These are phyloP conservation scores for Zenarchopterus dispar DNA, from an alignment of 2,797 vertebrate genomes.

Conservation along the genomic window DNA sequence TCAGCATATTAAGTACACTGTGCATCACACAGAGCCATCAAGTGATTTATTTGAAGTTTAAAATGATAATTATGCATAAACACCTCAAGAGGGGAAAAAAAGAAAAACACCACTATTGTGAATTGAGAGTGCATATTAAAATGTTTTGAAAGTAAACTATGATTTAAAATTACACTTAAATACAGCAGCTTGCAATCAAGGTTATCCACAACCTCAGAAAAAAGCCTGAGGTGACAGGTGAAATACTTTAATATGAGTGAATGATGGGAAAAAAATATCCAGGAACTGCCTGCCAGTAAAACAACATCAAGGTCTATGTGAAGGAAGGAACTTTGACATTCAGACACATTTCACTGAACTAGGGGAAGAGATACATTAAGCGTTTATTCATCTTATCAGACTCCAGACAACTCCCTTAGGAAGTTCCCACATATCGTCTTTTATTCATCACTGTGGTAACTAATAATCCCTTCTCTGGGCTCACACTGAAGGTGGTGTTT, in stretches of 20 bases:
- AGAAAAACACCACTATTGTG: neutral
- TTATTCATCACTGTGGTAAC: constrained; percentile 76
- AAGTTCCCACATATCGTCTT: constrained; percentile 71
- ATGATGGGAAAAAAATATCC: constrained; percentile 31
- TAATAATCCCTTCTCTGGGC: constrained; percentile 68
- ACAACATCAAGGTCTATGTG: constrained; percentile 12
- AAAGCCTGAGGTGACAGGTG: constrained; percentile 20
- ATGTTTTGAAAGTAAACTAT: constrained; percentile 16
- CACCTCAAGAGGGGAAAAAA: neutral
- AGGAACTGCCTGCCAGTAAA: constrained; percentile 11
- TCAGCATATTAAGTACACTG: too few species aligned
- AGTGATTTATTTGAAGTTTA: constrained; percentile 1
- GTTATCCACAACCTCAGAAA: constrained; percentile 10
- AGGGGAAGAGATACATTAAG: constrained; percentile 26
- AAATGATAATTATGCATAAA: constrained; percentile 10
- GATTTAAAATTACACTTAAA: constrained; percentile 9
- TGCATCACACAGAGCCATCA: too few species aligned
- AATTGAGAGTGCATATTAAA: constrained; percentile 9
- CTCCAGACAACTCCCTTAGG: constrained; percentile 58
- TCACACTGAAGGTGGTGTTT: constrained; percentile 38
- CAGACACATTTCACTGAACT: constrained; percentile 8
- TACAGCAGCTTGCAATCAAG: neutral
- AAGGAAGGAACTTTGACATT: constrained; percentile 28
- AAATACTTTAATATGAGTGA: constrained; percentile 33
- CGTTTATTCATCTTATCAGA: constrained; percentile 65